Percentiles rank a stretch among this genome's conserved stretches.
Evolutionary conservation across 2,113 vertebrate species (phyloP).

Genomic region (Scomber colias): DNA sequence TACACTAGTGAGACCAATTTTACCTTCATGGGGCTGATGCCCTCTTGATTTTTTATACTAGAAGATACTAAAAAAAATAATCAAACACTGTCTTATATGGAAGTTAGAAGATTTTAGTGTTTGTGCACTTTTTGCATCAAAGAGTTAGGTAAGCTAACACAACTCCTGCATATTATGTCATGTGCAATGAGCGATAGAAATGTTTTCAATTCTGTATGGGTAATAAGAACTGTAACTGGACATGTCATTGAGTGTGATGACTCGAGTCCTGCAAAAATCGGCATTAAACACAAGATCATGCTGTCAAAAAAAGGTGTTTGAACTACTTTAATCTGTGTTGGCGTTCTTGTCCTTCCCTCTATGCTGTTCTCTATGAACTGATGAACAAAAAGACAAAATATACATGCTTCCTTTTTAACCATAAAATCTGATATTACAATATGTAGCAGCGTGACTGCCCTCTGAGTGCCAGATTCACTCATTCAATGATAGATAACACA

Average conservation of each 20-base stretch:
- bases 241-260: slow-evolving; percentile 22
- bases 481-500: slow-evolving; percentile 12
- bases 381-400: slow-evolving; percentile 48
- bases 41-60: slow-evolving; percentile 66
- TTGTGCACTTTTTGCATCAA: slow-evolving; percentile 62
- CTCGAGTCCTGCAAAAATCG: slow-evolving; percentile 10
- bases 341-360: slow-evolving; percentile 23
- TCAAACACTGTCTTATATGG: slow-evolving; percentile 30
- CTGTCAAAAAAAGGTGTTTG: slow-evolving; percentile 28
- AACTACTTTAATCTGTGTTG: slow-evolving; percentile 55
- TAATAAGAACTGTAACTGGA: slow-evolving; percentile 35
- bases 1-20: slow-evolving; percentile 54
- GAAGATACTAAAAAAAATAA: slow-evolving; percentile 46
- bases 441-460: slow-evolving; percentile 19
- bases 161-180: slow-evolving; percentile 19
- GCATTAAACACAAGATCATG: slow-evolving; percentile 52
- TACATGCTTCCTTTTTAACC: slow-evolving; percentile 51
- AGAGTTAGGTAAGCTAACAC: slow-evolving; percentile 26
- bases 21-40: slow-evolving; percentile 24
- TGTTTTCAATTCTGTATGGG: slow-evolving; percentile 51
- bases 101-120: slow-evolving; percentile 21
- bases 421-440: slow-evolving; percentile 49
- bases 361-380: slow-evolving; percentile 6
- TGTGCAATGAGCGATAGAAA: slow-evolving; percentile 56
- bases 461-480: slow-evolving; percentile 2